Percentiles rank a stretch among this genome's conserved stretches.
Conservation (phyloP, 2,888 invertebrate genomes). For the Reticulitermes lucifugus region DNA sequence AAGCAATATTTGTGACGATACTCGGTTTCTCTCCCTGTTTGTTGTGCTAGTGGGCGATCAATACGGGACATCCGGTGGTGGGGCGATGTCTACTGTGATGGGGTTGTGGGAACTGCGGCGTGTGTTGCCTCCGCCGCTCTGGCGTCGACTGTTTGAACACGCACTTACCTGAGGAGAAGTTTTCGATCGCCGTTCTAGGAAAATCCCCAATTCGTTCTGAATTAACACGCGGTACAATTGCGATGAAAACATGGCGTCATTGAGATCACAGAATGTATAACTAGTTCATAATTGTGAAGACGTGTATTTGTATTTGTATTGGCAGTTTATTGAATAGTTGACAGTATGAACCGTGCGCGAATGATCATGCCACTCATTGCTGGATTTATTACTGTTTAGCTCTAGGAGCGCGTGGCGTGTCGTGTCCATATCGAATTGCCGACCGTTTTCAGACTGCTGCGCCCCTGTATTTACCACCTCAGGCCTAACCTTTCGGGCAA, state of each 20-base stretch:
- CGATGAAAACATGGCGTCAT: neutral
- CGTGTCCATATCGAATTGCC: no score
- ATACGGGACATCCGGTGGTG: slow-evolving; percentile 46
- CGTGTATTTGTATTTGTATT: no score
- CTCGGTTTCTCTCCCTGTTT: slow-evolving; percentile 25
- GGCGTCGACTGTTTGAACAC: slow-evolving; percentile 48
- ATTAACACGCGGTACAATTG: neutral
- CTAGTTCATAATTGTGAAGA: no score
- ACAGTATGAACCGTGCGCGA: no score
- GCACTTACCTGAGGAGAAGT: slow-evolving; percentile 46
- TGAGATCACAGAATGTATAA: no score
- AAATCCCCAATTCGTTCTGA: slow-evolving; percentile 55
- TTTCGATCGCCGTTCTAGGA: slow-evolving; percentile 39
- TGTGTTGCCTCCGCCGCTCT: slow-evolving; percentile 40
- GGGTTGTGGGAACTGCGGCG: slow-evolving; percentile 30
- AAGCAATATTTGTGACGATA: neutral
- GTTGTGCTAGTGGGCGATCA: slow-evolving; percentile 41
- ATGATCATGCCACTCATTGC: no score
- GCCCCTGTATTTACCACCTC: no score
- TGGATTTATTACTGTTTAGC: no score
- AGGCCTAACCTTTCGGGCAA: no score
- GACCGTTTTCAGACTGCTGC: no score
- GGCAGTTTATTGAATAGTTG: no score
- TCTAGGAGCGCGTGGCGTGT: no score
- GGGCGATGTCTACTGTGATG: slow-evolving; percentile 17